These are phyloP conservation scores for Caenorhabditis parvicauda DNA, from an alignment of 2,888 invertebrate species.

Conservation along the genomic window DNA sequence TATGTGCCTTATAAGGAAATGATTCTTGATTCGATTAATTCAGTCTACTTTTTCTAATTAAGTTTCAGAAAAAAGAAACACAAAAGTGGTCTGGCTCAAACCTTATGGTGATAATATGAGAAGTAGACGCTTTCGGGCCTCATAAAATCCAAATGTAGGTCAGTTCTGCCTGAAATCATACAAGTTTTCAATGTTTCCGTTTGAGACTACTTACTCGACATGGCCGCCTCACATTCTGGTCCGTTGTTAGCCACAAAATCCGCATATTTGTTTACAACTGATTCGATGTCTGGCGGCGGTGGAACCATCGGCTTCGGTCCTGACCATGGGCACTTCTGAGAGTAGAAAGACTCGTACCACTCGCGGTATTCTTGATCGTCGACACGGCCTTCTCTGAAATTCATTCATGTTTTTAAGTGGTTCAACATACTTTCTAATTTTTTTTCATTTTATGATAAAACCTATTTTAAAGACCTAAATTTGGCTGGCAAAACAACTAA, in stretches of 20 bases:
- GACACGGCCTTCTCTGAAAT: constrained; percentile 17
- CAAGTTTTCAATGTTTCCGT: not conserved
- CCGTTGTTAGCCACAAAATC: constrained; percentile 93
- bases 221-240: constrained; percentile 79
- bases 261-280: constrained; percentile 93
- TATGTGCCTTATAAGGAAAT: too few species aligned
- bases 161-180: constrained; percentile 26
- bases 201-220: constrained; percentile 41
- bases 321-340: constrained; percentile 19
- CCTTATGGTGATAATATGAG: constrained; percentile 39
- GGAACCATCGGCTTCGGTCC: constrained; percentile 51
- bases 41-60: too few species aligned
- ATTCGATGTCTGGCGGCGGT: constrained; percentile 80
- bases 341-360: constrained; percentile 33
- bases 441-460: too few species aligned
- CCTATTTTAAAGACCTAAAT: not conserved
- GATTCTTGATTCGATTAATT: too few species aligned
- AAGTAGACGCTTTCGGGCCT: constrained; percentile 31
- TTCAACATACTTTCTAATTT: too few species aligned
- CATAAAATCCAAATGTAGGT: constrained; percentile 42
- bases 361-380: constrained; percentile 30
- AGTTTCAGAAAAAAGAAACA: too few species aligned
- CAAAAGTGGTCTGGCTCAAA: too few species aligned
- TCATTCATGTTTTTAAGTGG: too few species aligned
- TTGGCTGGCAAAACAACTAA: too few species aligned